phyloP scores from a whole-genome alignment of 2,888 invertebrate genomes.

The Caradrina clavipalpis region DNA sequence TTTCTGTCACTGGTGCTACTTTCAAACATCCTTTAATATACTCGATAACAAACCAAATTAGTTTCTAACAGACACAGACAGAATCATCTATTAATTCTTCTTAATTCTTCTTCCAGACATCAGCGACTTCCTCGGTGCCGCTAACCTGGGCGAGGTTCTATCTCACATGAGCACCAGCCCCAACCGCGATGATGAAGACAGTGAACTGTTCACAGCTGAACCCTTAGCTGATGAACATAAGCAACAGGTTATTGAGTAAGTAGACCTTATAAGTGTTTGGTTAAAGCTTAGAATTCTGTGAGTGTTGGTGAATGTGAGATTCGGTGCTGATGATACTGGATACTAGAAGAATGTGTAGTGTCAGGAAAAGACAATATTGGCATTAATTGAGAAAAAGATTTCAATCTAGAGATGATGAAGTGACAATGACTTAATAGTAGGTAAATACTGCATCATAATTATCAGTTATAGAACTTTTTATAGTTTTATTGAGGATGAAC shows the following conservation, averaged over 20 bases:
- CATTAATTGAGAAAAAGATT: no score
- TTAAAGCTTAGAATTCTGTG: neutral
- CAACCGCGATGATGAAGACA: slow-evolving; percentile 59
- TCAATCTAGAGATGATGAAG: no score
- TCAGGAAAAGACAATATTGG: no score
- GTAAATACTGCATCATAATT: no score
- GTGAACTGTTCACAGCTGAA: slow-evolving; percentile 86
- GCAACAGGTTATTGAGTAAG: slow-evolving; percentile 93
- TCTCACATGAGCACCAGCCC: slow-evolving; percentile 88
- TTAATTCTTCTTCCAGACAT: slow-evolving; percentile 88
- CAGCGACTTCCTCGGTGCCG: slow-evolving; percentile 94
- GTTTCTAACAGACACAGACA: neutral
- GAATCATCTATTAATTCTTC: neutral
- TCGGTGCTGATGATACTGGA: neutral
- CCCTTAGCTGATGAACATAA: slow-evolving; percentile 92
- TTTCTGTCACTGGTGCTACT: no score
- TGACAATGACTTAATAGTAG: no score
- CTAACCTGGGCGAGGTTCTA: slow-evolving; percentile 93
- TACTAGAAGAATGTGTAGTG: no score
- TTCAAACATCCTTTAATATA: no score
- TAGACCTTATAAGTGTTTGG: slow-evolving; percentile 44
- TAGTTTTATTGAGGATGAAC: no score
- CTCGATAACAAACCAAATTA: no score
- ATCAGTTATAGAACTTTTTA: no score
- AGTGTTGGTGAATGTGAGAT: neutral